Conservation (phyloP, 1,140 invertebrate genomes). For the Macrobrachium nipponense region DNA sequence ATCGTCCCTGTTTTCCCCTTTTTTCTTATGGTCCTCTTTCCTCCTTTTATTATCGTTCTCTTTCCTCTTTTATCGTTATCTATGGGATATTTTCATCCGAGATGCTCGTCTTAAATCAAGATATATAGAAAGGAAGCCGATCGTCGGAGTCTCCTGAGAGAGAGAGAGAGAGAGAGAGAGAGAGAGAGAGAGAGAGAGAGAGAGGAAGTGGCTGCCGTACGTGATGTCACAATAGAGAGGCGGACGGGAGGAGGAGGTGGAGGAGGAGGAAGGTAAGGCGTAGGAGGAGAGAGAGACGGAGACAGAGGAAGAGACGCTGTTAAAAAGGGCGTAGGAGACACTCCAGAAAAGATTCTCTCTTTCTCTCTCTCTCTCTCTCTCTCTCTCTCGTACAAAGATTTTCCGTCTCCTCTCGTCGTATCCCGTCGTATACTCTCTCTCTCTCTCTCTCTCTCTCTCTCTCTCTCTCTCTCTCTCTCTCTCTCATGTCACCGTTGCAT, state of each 20-base stretch:
- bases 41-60: too few species aligned
- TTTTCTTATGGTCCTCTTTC: background rate
- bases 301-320: background rate
- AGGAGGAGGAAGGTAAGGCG: background rate
- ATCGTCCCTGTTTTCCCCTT: too few species aligned
- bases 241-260: background rate
- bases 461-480: background rate
- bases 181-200: constrained; percentile 9
- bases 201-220: constrained; percentile 35
- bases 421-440: background rate
- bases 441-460: background rate
- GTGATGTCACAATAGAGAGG: constrained; percentile 38
- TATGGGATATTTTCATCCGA: too few species aligned
- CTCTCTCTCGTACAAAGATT: too few species aligned
- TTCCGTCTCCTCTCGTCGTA: too few species aligned
- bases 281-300: background rate
- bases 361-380: too few species aligned
- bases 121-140: constrained; percentile 28
- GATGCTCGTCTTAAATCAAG: too few species aligned
- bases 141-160: background rate
- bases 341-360: too few species aligned
- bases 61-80: too few species aligned
- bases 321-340: too few species aligned
- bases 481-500: too few species aligned
- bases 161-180: too few species aligned